Percentiles rank a stretch among this genome's conserved stretches.
These are phyloP conservation scores for Gonatopus flavifemur DNA, from an alignment of 1,140 invertebrate genomes.

Conservation along the genomic window DNA sequence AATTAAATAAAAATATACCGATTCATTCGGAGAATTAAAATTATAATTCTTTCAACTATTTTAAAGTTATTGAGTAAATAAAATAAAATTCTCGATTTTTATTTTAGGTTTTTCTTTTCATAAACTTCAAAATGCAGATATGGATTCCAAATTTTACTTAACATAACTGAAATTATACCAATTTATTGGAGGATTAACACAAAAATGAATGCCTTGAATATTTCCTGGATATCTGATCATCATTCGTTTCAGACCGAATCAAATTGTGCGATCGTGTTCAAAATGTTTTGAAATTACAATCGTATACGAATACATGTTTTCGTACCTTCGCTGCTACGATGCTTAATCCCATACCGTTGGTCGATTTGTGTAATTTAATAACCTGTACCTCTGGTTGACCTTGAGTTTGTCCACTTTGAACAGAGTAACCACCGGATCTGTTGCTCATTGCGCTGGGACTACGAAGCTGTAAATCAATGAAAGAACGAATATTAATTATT, in stretches of 20 bases:
- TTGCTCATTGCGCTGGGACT: conserved; percentile 67
- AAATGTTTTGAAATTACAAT: background rate
- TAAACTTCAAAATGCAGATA: too few species aligned
- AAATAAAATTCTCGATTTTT: too few species aligned
- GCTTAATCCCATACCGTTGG: conserved; percentile 89
- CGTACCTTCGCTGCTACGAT: conserved; percentile 88
- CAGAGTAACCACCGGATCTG: conserved; percentile 59
- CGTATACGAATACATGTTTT: background rate
- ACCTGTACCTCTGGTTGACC: conserved; percentile 75
- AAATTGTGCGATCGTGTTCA: background rate
- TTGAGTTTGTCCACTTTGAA: conserved; percentile 42
- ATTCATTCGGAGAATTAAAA: background rate
- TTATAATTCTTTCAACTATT: background rate
- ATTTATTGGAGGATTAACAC: too few species aligned
- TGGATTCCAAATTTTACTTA: too few species aligned
- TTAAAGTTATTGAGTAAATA: background rate
- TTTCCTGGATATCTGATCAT: background rate
- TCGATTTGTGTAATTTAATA: conserved; percentile 88
- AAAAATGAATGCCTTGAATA: too few species aligned
- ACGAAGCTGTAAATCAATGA: conserved; percentile 63
- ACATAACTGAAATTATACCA: too few species aligned
- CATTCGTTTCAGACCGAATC: background rate
- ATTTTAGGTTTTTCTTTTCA: too few species aligned
- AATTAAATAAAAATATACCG: conserved; percentile 1
- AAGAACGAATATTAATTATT: conserved; percentile 22